These are phyloP conservation scores for Troides aeacus DNA, from an alignment of 2,888 invertebrate species.

Conservation along the genomic window DNA sequence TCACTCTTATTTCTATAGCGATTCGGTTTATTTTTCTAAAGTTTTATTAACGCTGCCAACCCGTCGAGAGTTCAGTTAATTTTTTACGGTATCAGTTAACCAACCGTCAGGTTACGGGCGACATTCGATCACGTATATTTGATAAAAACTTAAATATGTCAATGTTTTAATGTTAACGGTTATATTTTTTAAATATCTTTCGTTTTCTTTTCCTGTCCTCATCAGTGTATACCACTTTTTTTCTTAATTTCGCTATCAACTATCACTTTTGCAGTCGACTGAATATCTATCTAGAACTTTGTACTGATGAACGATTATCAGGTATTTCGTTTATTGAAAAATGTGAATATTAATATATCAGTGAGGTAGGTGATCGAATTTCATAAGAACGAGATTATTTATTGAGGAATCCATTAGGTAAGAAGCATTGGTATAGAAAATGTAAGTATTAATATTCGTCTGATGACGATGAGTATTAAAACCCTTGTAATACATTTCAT, in stretches of 20 bases:
- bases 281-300: no score
- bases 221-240: no score
- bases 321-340: conserved; percentile 9
- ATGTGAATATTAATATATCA: conserved; percentile 15
- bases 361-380: conserved; percentile 4
- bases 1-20: conserved; percentile 4
- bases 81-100: conserved; percentile 38
- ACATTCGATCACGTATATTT: conserved; percentile 44
- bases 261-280: no score
- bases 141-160: conserved; percentile 38
- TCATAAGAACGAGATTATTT: conserved; percentile 6
- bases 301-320: no score
- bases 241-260: no score
- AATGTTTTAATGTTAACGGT: conserved; percentile 10
- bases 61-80: conserved; percentile 2
- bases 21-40: no score
- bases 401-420: neutral
- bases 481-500: conserved; percentile 2
- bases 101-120: conserved; percentile 45
- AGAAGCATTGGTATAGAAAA: neutral
- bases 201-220: no score
- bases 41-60: conserved; percentile 1
- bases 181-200: neutral
- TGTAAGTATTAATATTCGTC: neutral
- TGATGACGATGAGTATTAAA: no score